Percentiles rank a stretch among this genome's conserved stretches.
These are phyloP conservation scores for Dicrostonyx torquatus DNA, from an alignment of 2,797 vertebrate genomes.

Conservation along the genomic window DNA sequence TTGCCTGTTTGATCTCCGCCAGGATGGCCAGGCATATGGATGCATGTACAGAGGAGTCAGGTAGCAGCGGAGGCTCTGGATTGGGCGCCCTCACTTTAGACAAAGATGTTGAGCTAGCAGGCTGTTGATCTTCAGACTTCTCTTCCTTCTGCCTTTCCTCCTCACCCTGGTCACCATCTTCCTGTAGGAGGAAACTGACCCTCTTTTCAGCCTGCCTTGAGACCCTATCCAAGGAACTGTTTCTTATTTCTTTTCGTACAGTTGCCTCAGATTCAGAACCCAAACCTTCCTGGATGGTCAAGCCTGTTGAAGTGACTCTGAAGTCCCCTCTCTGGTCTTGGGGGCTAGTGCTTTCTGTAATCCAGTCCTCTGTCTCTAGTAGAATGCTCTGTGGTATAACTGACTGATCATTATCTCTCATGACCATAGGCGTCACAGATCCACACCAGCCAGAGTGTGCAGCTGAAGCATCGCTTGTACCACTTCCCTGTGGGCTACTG, in stretches of 20 bases:
- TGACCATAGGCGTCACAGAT: not conserved
- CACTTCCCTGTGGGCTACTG: not conserved
- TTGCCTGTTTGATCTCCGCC: conserved; percentile 46
- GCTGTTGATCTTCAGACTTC: not conserved
- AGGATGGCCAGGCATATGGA: conserved; percentile 38
- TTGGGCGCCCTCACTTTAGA: not conserved
- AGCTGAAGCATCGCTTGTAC: not conserved
- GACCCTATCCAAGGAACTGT: not conserved
- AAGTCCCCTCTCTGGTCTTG: conserved; percentile 12
- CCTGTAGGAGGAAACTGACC: conserved; percentile 1
- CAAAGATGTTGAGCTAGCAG: not conserved
- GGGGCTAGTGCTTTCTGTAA: not conserved
- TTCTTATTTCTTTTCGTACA: conserved; percentile 27
- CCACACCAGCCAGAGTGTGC: not conserved
- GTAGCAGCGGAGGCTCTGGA: not conserved
- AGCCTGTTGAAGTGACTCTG: not conserved
- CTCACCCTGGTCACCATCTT: not conserved
- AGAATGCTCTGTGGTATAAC: not conserved
- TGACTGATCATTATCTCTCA: not conserved
- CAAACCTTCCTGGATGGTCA: not conserved
- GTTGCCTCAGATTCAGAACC: not conserved
- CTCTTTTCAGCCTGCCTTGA: conserved; percentile 24
- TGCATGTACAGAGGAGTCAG: not conserved
- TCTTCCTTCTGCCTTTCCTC: not conserved
- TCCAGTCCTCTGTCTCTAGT: not conserved